A percentile compares a stretch with the other conserved stretches of the same genome.
Evolutionary conservation across 2,113 vertebrate genomes (phyloP).

Genomic region (Nothoprocta perdicaria): DNA sequence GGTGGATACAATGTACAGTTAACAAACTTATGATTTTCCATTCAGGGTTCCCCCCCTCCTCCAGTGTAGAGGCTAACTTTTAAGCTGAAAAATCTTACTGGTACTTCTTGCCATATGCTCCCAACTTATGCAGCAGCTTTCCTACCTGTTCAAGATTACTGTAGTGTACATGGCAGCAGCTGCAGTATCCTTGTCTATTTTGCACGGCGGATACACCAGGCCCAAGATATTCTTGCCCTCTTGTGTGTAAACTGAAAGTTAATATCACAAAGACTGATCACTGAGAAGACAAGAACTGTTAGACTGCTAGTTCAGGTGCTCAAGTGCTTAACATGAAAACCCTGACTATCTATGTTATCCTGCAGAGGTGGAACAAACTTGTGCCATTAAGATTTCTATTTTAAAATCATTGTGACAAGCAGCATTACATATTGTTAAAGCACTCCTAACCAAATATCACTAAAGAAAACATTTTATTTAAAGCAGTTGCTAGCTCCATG

Average conservation of each 20-base stretch:
- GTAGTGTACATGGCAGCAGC: slow-evolving; percentile 88
- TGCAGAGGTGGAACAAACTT: not conserved
- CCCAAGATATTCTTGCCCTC: slow-evolving; percentile 49
- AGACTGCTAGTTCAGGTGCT: not conserved
- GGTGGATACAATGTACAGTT: not conserved
- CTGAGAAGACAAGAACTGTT: not conserved
- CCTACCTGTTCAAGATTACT: slow-evolving; percentile 89
- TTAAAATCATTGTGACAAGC: not conserved
- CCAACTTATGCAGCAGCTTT: not conserved
- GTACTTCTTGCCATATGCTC: not conserved
- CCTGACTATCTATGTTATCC: not conserved
- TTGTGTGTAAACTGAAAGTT: slow-evolving; percentile 56
- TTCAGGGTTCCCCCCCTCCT: not conserved
- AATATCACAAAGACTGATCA: not conserved
- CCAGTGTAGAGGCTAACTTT: not conserved
- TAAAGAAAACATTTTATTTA: not conserved
- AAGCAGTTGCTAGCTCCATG: not conserved
- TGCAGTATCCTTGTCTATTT: slow-evolving; percentile 90
- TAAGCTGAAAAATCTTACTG: not conserved
- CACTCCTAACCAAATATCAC: not conserved
- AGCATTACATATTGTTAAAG: not conserved
- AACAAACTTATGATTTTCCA: not conserved
- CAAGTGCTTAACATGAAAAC: not conserved
- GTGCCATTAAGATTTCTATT: not conserved
- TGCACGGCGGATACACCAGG: slow-evolving; percentile 70